These are phyloP conservation scores for Phlogophora meticulosa DNA, from an alignment of 2,888 invertebrate genomes.

Conservation along the genomic window DNA sequence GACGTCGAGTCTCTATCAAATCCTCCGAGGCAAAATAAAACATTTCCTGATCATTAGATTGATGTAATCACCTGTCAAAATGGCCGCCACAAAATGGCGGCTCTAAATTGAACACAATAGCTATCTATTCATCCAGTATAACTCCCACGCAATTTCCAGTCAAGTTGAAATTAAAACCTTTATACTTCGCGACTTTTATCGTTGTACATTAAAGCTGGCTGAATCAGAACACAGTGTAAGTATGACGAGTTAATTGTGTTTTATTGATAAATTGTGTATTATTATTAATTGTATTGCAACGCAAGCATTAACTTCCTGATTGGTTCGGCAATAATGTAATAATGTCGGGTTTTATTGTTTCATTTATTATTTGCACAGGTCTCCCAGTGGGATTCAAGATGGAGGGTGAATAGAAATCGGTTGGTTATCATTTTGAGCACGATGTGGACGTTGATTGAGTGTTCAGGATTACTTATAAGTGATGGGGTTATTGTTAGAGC, in stretches of 20 bases:
- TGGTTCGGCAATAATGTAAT: constrained; percentile 34
- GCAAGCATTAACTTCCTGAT: constrained; percentile 32
- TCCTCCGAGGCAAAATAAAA: constrained; percentile 4
- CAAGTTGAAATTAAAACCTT: constrained; percentile 34
- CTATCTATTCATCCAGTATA: constrained; percentile 33
- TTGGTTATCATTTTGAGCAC: constrained; percentile 34
- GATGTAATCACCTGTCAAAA: constrained; percentile 43
- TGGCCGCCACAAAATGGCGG: constrained; percentile 37
- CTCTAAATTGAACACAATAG: constrained; percentile 48
- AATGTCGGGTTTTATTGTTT: constrained; percentile 43
- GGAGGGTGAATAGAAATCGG: constrained; percentile 28
- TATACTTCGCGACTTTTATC: constrained; percentile 48
- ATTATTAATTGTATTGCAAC: constrained; percentile 27
- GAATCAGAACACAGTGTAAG: constrained; percentile 18
- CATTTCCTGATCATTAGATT: neutral
- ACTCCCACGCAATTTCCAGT: constrained; percentile 48
- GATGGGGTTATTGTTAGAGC: constrained; percentile 12
- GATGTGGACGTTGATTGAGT: constrained; percentile 34
- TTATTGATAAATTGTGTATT: constrained; percentile 38
- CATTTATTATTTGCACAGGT: constrained; percentile 39
- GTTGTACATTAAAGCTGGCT: constrained; percentile 42
- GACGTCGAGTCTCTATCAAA: constrained; percentile 1
- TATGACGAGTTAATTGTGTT: constrained; percentile 41
- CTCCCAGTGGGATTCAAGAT: neutral
- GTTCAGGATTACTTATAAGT: constrained; percentile 17